These are phyloP conservation scores for Eueremaeus valkanovi DNA, from an alignment of 2,888 invertebrate genomes.

Conservation along the genomic window DNA sequence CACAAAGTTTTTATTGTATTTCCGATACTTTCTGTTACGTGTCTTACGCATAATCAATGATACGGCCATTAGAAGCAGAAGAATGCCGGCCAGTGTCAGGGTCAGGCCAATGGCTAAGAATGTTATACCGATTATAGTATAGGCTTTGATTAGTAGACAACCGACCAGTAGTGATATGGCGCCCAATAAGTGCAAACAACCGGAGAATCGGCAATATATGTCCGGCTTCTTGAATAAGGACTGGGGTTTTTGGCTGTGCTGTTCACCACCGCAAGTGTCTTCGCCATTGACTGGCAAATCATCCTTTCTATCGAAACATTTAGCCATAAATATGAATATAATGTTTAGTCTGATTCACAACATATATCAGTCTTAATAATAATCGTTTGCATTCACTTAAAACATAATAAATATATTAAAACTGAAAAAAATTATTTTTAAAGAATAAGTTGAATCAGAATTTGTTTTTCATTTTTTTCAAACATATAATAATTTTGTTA, in stretches of 20 bases:
- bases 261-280: no score
- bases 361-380: no score
- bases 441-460: no score
- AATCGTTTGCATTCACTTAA: no score
- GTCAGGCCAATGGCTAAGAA: neutral
- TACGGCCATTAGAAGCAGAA: neutral
- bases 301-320: neutral
- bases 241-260: neutral
- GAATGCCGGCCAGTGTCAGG: neutral
- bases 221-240: neutral
- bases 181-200: neutral
- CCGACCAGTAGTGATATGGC: conserved; percentile 10
- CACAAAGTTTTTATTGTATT: neutral
- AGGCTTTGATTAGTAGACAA: conserved; percentile 12
- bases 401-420: no score
- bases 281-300: neutral
- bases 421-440: no score
- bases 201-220: neutral
- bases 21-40: neutral
- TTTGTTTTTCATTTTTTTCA: no score
- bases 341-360: no score
- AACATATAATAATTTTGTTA: no score
- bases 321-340: neutral
- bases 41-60: neutral
- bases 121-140: neutral